phyloP scores from a whole-genome alignment of 2,113 vertebrate genomes.

The Otus sunia region DNA sequence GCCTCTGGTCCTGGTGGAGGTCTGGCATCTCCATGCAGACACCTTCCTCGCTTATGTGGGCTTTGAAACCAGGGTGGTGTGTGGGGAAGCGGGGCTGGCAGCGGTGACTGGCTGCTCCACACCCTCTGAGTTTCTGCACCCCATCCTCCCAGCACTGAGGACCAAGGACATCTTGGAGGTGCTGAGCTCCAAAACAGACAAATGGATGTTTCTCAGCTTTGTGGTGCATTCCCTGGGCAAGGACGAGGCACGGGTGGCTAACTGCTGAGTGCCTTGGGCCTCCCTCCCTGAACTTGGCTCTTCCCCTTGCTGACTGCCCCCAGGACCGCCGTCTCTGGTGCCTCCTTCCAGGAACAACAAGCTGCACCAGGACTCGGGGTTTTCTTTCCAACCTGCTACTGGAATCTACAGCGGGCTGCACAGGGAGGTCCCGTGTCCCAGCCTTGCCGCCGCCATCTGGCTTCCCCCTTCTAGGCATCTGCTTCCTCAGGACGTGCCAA shows the following conservation, averaged over 20 bases:
- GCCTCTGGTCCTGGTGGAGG: neutral
- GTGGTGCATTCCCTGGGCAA: neutral
- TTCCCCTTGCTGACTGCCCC: neutral
- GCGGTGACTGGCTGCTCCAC: accelerated
- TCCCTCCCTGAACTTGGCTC: neutral
- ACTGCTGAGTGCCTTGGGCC: neutral
- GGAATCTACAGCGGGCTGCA: neutral
- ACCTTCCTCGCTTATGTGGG: neutral
- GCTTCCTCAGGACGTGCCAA: accelerated
- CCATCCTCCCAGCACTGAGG: neutral
- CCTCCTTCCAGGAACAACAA: neutral
- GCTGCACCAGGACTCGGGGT: neutral
- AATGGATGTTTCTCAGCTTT: neutral
- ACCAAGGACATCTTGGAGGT: neutral
- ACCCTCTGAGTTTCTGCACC: neutral
- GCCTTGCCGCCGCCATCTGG: neutral
- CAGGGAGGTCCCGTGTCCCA: neutral
- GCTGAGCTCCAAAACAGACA: neutral
- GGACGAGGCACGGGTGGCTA: neutral
- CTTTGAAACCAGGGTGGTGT: neutral
- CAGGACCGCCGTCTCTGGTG: neutral
- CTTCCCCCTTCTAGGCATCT: neutral
- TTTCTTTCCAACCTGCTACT: neutral
- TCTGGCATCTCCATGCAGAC: accelerated
- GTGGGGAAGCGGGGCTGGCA: neutral